phyloP scores from a whole-genome alignment of 1,140 invertebrate genomes.

The Drosophila virilis region DNA sequence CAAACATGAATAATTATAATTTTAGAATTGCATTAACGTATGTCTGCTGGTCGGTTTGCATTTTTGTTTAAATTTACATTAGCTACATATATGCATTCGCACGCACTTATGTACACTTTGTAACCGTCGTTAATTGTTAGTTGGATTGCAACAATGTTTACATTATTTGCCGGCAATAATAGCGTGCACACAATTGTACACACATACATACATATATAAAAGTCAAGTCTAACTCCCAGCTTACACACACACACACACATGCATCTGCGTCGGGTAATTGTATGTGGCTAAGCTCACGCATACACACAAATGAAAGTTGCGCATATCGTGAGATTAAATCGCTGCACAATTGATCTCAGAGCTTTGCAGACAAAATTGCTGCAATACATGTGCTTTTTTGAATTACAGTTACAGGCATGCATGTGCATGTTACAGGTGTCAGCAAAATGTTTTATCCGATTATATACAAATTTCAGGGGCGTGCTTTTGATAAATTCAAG shows the following conservation, averaged over 20 bases:
- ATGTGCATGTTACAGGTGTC: background rate
- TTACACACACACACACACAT: background rate
- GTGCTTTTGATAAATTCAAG: background rate
- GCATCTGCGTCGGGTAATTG: background rate
- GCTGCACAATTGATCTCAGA: background rate
- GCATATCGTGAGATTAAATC: background rate
- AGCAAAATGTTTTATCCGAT: constrained; percentile 2
- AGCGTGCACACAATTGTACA: background rate
- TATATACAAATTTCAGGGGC: background rate
- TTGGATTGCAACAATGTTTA: constrained; percentile 13
- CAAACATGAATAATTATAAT: constrained; percentile 1
- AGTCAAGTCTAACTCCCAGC: background rate
- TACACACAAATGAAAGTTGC: constrained; percentile 1
- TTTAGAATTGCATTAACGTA: background rate
- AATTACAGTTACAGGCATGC: background rate
- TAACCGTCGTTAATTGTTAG: background rate
- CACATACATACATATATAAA: background rate
- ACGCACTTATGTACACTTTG: background rate
- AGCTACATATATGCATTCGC: background rate
- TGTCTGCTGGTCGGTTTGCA: background rate
- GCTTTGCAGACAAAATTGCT: constrained; percentile 8
- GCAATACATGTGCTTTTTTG: background rate
- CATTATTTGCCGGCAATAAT: constrained; percentile 11
- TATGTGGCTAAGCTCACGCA: background rate
- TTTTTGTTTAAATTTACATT: background rate